Evolutionary conservation across 2,113 vertebrate species (phyloP).

Genomic region (Pelecanoides urinatrix): DNA sequence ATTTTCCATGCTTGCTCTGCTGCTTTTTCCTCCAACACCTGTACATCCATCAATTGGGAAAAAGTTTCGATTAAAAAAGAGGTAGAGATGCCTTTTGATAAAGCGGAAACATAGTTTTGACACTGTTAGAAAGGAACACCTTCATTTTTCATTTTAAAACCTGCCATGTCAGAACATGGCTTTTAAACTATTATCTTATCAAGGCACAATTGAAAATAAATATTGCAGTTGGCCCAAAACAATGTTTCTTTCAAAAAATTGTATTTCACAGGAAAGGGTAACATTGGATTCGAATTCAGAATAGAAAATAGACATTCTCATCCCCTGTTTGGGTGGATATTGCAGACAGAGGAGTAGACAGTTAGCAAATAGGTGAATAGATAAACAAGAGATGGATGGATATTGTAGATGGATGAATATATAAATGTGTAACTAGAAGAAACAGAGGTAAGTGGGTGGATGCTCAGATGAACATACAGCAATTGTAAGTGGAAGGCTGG

Average conservation of each 20-base stretch:
- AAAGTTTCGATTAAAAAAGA: neutral
- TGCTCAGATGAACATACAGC: neutral
- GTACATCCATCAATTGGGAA: neutral
- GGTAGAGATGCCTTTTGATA: neutral
- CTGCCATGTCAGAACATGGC: neutral
- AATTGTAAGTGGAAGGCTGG: neutral
- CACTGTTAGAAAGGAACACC: neutral
- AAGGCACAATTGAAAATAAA: constrained; percentile 7
- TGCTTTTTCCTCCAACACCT: neutral
- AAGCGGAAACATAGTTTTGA: neutral
- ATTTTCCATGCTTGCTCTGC: neutral
- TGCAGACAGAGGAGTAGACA: neutral
- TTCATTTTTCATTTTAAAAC: constrained; percentile 16
- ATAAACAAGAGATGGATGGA: neutral
- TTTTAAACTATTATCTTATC: constrained; percentile 1
- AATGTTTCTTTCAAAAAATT: neutral
- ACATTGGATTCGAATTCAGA: neutral
- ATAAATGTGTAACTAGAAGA: neutral
- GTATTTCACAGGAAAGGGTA: neutral
- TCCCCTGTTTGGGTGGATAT: neutral
- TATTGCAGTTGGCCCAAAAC: neutral
- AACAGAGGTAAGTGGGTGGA: neutral
- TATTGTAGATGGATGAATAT: neutral
- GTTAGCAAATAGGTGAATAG: neutral
- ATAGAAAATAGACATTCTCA: neutral